These are phyloP conservation scores for Macrotus californicus DNA, from an alignment of 2,113 vertebrate species.

Conservation along the genomic window DNA sequence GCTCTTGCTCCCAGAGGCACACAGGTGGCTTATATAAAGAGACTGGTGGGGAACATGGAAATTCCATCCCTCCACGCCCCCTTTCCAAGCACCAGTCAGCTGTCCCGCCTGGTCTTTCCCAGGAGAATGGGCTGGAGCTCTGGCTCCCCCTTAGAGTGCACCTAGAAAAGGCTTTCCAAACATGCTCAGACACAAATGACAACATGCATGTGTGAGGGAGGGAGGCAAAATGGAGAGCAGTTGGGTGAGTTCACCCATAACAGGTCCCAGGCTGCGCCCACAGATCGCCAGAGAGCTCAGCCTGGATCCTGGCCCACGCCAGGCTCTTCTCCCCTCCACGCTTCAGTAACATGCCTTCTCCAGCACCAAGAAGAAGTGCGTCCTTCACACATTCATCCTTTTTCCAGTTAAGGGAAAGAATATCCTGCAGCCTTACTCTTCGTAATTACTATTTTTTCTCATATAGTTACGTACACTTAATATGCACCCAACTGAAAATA, in stretches of 20 bases:
- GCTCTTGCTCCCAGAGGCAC: not conserved
- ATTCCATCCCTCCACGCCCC: not conserved
- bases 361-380: not conserved
- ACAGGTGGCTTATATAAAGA: not conserved
- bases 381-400: not conserved
- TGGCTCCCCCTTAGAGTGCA: not conserved
- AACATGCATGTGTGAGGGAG: not conserved
- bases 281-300: not conserved
- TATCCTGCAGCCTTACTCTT: not conserved
- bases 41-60: not conserved
- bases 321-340: not conserved
- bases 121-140: not conserved
- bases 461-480: not conserved
- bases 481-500: not conserved
- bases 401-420: not conserved
- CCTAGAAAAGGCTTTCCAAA: not conserved
- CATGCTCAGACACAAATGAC: not conserved
- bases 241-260: not conserved
- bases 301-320: not conserved
- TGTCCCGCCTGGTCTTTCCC: not conserved
- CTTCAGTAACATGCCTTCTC: not conserved
- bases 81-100: fast-evolving
- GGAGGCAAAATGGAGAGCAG: not conserved
- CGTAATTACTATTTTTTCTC: not conserved
- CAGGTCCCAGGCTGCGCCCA: not conserved